Conservation (phyloP, 2,113 vertebrate species). For the Miniopterus natalensis region DNA sequence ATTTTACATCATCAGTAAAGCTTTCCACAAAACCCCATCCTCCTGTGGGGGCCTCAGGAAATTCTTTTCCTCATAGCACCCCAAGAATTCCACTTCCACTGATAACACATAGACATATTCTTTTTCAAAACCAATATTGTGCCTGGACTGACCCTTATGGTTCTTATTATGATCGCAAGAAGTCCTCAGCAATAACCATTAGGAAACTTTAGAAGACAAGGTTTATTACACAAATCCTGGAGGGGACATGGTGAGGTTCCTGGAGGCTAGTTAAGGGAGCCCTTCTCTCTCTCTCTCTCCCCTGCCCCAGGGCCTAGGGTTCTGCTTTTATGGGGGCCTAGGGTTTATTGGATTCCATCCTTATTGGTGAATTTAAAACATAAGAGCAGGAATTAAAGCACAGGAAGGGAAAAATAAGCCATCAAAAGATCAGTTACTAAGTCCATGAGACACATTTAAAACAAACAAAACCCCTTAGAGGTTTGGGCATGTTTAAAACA, state of each 20-base stretch:
- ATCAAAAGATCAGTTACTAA: not conserved
- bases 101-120: not conserved
- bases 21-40: not conserved
- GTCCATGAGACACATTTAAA: not conserved
- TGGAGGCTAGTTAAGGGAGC: not conserved
- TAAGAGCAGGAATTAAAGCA: not conserved
- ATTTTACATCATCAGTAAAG: not conserved
- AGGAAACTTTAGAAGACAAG: not conserved
- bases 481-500: too few relatives aligned
- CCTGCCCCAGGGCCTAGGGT: not conserved
- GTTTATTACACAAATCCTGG: not conserved
- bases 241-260: not conserved
- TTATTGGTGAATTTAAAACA: not conserved
- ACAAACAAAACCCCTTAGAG: not conserved
- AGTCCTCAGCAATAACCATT: not conserved
- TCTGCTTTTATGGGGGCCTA: not conserved
- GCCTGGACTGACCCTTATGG: not conserved
- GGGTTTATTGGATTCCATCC: not conserved
- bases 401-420: not conserved
- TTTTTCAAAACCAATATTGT: not conserved
- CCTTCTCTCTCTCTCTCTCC: not conserved
- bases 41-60: not conserved
- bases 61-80: not conserved
- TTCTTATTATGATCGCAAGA: not conserved
- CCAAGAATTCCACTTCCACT: not conserved